Base-by-base conservation (phyloP, 1,140 invertebrate species). In the Ptiloglossa arizonensis region DNA sequence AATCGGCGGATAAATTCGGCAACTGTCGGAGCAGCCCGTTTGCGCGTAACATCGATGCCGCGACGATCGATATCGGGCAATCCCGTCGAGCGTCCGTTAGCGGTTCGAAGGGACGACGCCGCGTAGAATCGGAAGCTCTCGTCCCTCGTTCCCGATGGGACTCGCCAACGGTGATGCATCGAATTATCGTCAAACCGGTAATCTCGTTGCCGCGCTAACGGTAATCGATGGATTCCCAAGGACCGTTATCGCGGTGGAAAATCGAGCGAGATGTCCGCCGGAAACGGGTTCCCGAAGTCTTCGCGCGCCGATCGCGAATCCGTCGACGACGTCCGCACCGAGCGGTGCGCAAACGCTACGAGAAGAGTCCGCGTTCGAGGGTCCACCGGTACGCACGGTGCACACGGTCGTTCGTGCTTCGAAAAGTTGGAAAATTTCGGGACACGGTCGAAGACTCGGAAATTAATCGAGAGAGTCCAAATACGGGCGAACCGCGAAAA, bases 161-260 rank as follows among this genome's bases (percentile, higher is more conserved):
- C 64, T 71, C 57, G 70, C 69, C 79, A 79, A 70, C 66, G 70
- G 74, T 81, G 83, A 85, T 85, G 74, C 85, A 85, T 85, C 83
- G 71, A 85, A 85, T 85, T 85, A 85, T 85, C 79, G 82, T 85
- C 83, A 81, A 85, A 81, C 79, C 73, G 82, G 68, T 85, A 85
- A 85, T 85, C 79, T 85, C 85, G 81, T 85, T 85, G 79, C 79
- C 82, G 32, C 63, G 69, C 72, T 70, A 85, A 85, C 82, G 82
- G 70, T 85, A 85, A 85, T 85, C 83, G 83, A 85, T 70, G 83
- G 82, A 85, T 85, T 85, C 85, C 60, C 83, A 71, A 71, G 62
- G 79, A 60, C 82, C 79, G 85, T 85, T 85, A 85, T 67, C 73
- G 79, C 78, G 56, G 27, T 44, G 67, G 67, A 73, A 79, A 83